Evolutionary conservation across 2,113 vertebrate genomes (phyloP).

Genomic region (Mobula hypostoma): DNA sequence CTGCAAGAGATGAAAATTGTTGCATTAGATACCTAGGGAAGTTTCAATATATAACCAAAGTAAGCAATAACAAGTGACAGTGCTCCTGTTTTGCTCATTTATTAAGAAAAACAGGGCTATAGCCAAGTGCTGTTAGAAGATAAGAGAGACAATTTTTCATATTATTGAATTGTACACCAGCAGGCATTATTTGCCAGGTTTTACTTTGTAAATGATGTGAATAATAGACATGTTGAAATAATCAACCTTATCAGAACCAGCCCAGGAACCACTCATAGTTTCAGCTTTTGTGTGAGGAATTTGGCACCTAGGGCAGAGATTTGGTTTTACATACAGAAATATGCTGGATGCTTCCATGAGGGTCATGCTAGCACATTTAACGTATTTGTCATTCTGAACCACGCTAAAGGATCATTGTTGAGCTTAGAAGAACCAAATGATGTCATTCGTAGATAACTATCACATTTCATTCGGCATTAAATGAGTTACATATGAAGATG

Average conservation of each 20-base stretch:
- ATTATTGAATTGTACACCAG: conserved; percentile 28
- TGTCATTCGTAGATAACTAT: conserved; percentile 33
- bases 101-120: not conserved
- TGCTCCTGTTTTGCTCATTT: not conserved
- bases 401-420: not conserved
- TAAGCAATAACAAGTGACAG: conserved; percentile 22
- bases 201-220: conserved; percentile 4
- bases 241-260: conserved; percentile 14
- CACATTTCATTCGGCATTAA: conserved; percentile 29
- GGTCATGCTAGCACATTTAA: conserved; percentile 33
- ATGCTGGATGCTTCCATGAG: not conserved
- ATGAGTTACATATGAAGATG: conserved; percentile 37
- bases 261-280: conserved; percentile 9
- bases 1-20: not conserved
- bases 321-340: conserved; percentile 37
- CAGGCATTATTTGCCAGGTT: not conserved
- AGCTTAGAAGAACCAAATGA: not conserved
- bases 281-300: conserved; percentile 30
- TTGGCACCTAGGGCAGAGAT: not conserved
- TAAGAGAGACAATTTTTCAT: not conserved
- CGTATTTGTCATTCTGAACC: not conserved
- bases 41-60: not conserved
- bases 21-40: not conserved
- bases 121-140: not conserved
- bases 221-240: conserved; percentile 5